Conservation (phyloP, 1,140 invertebrate species). For the Drosophila suzukii region DNA sequence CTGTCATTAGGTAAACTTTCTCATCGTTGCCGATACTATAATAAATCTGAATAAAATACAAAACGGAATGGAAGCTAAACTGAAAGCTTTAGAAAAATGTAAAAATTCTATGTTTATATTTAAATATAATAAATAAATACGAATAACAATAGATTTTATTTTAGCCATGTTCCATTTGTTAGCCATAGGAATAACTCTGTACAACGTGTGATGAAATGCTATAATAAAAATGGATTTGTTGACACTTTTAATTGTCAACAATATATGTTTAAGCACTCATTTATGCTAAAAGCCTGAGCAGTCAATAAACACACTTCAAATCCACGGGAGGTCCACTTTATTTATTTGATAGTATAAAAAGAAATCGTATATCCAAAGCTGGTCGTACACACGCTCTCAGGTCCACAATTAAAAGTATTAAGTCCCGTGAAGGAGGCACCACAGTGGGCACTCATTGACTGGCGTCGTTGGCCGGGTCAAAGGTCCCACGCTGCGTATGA, state of each 20-base stretch:
- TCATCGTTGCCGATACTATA: too few relatives aligned
- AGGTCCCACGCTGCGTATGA: conserved; percentile 73
- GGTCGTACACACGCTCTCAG: conserved; percentile 13
- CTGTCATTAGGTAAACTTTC: too few relatives aligned
- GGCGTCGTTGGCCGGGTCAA: conserved; percentile 43
- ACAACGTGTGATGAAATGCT: conserved; percentile 3
- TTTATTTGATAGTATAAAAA: conserved; percentile 41
- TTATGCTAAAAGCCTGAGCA: conserved; percentile 67
- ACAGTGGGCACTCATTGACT: conserved; percentile 30
- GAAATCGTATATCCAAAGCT: conserved; percentile 8
- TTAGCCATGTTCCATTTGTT: too few relatives aligned
- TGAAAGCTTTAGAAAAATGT: too few relatives aligned
- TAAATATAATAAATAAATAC: too few relatives aligned
- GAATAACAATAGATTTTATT: neutral
- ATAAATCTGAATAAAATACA: too few relatives aligned
- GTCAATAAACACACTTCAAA: conserved; percentile 59
- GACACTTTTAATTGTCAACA: conserved; percentile 70
- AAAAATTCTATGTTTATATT: too few relatives aligned
- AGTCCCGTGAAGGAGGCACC: conserved; percentile 32
- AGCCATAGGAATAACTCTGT: too few relatives aligned
- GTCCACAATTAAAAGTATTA: conserved; percentile 70
- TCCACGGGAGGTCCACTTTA: conserved; percentile 51
- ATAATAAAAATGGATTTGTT: conserved; percentile 47
- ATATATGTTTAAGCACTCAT: conserved; percentile 61
- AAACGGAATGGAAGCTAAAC: too few relatives aligned